Evolutionary conservation across 2,888 invertebrate species (phyloP).

Genomic region (Eristalinus aeneus): DNA sequence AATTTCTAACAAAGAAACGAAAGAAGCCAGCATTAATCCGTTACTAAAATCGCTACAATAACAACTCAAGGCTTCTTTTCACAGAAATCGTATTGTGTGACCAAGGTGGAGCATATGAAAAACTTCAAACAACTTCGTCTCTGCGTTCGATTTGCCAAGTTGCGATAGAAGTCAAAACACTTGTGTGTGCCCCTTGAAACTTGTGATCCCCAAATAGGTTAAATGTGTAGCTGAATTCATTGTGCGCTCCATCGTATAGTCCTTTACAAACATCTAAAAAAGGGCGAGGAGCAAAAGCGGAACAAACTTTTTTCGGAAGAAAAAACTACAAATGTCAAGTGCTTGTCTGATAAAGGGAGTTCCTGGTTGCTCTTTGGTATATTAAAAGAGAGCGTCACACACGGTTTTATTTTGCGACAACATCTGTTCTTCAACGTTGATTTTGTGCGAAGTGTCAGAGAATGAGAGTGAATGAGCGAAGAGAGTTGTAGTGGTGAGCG

Average conservation of each 20-base stretch:
- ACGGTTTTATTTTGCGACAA: not conserved
- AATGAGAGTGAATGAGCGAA: not conserved
- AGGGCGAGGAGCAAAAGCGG: slow-evolving; percentile 22
- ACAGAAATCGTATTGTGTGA: not conserved
- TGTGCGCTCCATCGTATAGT: not conserved
- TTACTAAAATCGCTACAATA: not conserved
- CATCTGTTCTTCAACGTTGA: not conserved
- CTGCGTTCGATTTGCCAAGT: not conserved
- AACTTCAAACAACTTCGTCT: not conserved
- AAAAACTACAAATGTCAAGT: slow-evolving; percentile 64
- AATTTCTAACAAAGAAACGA: slow-evolving; percentile 13
- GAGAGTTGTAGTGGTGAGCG: not conserved
- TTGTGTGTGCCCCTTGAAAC: not conserved
- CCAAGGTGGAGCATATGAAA: not conserved
- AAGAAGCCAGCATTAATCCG: not conserved
- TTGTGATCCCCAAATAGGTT: not conserved
- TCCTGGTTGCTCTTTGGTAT: slow-evolving; percentile 18
- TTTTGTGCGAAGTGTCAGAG: not conserved
- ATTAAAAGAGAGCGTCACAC: slow-evolving; percentile 14
- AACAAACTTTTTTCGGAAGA: slow-evolving; percentile 18
- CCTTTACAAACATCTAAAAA: not conserved
- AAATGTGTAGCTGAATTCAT: not conserved
- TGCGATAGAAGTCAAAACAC: not conserved
- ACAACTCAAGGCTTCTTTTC: not conserved
- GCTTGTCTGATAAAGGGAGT: slow-evolving; percentile 22